Evolutionary conservation across 1,140 invertebrate genomes (phyloP).

Genomic region (Drosophila serrata): DNA sequence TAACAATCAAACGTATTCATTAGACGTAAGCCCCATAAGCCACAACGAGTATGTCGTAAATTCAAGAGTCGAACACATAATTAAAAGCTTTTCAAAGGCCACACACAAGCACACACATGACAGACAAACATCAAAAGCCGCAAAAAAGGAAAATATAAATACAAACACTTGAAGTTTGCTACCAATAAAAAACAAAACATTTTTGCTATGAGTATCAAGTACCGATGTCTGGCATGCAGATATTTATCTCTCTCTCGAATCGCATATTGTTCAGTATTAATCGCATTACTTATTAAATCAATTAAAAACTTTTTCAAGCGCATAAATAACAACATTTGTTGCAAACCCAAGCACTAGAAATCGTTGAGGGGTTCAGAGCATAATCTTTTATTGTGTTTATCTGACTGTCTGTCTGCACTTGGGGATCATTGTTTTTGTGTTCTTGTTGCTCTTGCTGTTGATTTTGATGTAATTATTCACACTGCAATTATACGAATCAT

Average conservation of each 20-base stretch:
- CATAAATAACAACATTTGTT: constrained; percentile 81
- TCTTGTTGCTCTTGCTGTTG: constrained; percentile 31
- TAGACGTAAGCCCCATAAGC: constrained; percentile 33
- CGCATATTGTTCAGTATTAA: constrained; percentile 72
- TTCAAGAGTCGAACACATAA: constrained; percentile 76
- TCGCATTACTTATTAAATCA: constrained; percentile 83
- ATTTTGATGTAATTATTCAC: constrained; percentile 83
- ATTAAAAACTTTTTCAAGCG: constrained; percentile 82
- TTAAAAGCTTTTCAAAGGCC: constrained; percentile 74
- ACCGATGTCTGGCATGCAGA: constrained; percentile 23
- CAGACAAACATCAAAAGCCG: constrained; percentile 11
- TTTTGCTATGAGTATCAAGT: constrained; percentile 18
- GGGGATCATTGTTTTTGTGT: constrained; percentile 3
- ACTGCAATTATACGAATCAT: constrained; percentile 82
- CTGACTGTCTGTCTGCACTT: constrained; percentile 43
- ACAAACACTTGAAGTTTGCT: constrained; percentile 20
- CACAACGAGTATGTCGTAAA: constrained; percentile 45
- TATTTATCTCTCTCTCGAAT: constrained; percentile 19
- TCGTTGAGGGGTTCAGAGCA: constrained; percentile 32
- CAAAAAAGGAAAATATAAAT: constrained; percentile 16
- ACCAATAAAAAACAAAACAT: neutral
- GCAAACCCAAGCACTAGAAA: constrained; percentile 33
- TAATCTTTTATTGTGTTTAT: constrained; percentile 77
- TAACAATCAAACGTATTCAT: constrained; percentile 36
- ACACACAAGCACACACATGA: constrained; percentile 6